These are phyloP conservation scores for Kryptopterus vitreolus DNA, from an alignment of 2,797 vertebrate genomes.

Conservation along the genomic window DNA sequence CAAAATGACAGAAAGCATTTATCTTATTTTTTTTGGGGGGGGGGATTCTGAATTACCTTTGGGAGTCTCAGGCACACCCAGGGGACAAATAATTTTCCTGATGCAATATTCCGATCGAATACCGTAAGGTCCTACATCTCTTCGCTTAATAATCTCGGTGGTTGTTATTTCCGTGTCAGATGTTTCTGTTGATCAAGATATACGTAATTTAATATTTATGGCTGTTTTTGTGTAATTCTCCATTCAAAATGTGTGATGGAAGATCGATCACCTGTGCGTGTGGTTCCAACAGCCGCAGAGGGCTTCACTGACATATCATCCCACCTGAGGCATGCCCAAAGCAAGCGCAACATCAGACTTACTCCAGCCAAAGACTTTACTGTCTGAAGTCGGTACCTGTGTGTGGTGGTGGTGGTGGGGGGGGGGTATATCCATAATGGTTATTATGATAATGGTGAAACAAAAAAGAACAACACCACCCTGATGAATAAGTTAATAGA, in stretches of 20 bases:
- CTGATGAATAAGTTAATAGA: background rate
- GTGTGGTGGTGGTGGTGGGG: too few species aligned
- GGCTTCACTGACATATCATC: conserved; percentile 97
- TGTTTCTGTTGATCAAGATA: conserved; percentile 80
- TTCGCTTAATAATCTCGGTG: conserved; percentile 94
- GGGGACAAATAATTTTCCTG: conserved; percentile 96
- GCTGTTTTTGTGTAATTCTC: background rate
- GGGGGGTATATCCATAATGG: too few species aligned
- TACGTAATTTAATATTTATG: background rate
- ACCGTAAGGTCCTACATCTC: conserved; percentile 90
- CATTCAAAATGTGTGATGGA: background rate
- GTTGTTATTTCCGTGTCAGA: conserved; percentile 94
- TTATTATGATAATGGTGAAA: too few species aligned
- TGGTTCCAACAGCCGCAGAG: conserved; percentile 84
- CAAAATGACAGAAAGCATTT: background rate
- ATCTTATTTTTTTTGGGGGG: background rate
- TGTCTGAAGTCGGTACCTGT: conserved; percentile 94
- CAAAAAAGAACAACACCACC: background rate
- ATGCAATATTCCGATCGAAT: conserved; percentile 97
- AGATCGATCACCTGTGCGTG: conserved; percentile 83
- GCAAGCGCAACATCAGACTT: conserved; percentile 91
- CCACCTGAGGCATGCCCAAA: conserved; percentile 96
- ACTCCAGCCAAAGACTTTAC: conserved; percentile 93
- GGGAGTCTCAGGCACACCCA: conserved; percentile 88
- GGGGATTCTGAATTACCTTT: conserved; percentile 85